Evolutionary conservation across 2,888 invertebrate genomes (phyloP).

Genomic region (Hirudinaria manillensis): DNA sequence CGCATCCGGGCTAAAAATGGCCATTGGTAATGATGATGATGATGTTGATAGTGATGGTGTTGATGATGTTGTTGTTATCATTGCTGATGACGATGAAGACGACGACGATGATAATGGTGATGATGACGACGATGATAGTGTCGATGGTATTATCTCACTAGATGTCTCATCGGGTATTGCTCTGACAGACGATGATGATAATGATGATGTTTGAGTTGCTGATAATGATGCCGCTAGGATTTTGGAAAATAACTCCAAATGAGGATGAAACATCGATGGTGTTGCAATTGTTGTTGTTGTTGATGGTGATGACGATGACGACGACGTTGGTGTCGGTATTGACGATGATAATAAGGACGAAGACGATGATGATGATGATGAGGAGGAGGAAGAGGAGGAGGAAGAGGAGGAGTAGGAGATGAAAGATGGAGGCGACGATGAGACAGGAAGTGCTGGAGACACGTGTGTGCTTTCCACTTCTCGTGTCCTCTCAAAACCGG

Average conservation of each 20-base stretch:
- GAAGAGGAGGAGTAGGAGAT: neutral
- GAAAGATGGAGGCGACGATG: slow-evolving; percentile 2
- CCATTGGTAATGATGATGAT: neutral
- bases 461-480: neutral
- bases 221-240: neutral
- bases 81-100: neutral
- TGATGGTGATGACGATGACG: neutral
- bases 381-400: neutral
- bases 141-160: too few relatives aligned
- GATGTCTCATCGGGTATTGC: too few relatives aligned
- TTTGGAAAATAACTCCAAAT: too few relatives aligned
- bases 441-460: neutral
- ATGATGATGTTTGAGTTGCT: neutral
- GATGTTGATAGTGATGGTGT: neutral
- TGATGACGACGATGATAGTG: neutral
- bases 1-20: too few relatives aligned
- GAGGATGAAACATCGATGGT: too few relatives aligned
- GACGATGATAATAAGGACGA: neutral
- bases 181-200: neutral
- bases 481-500: neutral
- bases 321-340: neutral
- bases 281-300: neutral
- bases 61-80: neutral
- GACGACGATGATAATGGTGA: neutral
- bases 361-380: neutral